Percentiles rank a stretch among this genome's conserved stretches.
Conservation (phyloP, 2,888 invertebrate species). For the Maniola hyperantus region DNA sequence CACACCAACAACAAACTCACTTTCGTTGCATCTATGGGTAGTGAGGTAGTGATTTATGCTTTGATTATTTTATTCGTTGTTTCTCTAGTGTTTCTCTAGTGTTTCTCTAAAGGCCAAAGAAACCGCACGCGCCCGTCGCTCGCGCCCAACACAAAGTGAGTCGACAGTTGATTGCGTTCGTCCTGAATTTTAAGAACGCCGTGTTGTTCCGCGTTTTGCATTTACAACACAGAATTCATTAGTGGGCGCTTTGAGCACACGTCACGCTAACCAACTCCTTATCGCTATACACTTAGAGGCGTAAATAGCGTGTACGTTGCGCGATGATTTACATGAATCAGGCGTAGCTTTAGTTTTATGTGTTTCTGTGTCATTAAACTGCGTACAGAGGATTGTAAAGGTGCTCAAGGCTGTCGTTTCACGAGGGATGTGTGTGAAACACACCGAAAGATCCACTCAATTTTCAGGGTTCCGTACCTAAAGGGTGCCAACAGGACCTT, state of each 20-base stretch:
- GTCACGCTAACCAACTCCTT: constrained; percentile 26
- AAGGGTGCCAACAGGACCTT: too few relatives aligned
- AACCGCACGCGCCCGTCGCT: constrained; percentile 19
- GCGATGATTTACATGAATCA: constrained; percentile 32
- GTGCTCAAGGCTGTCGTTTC: neutral
- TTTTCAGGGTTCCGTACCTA: too few relatives aligned
- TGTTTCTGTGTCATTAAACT: constrained; percentile 29
- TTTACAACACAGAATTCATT: constrained; percentile 49
- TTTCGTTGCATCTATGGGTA: too few relatives aligned
- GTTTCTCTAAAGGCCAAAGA: neutral
- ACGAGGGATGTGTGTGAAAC: neutral
- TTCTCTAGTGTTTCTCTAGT: neutral
- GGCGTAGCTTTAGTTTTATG: constrained; percentile 34
- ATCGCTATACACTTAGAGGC: constrained; percentile 17
- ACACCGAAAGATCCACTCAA: too few relatives aligned
- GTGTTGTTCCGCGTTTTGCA: constrained; percentile 50
- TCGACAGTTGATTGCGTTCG: constrained; percentile 61
- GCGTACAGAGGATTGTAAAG: constrained; percentile 17
- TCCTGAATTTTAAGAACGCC: constrained; percentile 60
- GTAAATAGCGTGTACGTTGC: constrained; percentile 16
- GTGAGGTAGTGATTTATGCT: too few relatives aligned
- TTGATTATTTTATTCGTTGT: too few relatives aligned
- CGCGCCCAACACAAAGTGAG: constrained; percentile 34
- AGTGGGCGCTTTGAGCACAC: constrained; percentile 39
- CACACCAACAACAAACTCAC: too few relatives aligned